phyloP scores from a whole-genome alignment of 2,888 invertebrate genomes.

The Rhamphomyia laevipes region DNA sequence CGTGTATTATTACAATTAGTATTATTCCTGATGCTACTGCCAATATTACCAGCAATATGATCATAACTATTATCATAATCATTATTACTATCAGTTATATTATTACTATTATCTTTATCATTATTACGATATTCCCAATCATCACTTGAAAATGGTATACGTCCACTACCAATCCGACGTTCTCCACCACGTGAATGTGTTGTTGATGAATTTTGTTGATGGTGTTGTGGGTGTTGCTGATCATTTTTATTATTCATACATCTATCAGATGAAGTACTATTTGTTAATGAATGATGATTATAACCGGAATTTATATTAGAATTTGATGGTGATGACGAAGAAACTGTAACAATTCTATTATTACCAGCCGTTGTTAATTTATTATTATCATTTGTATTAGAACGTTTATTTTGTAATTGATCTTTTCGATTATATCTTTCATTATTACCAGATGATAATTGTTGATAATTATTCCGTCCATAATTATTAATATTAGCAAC shows the following conservation, averaged over 20 bases:
- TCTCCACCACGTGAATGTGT: constrained; percentile 19
- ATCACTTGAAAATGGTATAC: constrained; percentile 55
- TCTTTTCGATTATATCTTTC: too few species aligned
- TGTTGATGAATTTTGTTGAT: not conserved
- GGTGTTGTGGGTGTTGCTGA: not conserved
- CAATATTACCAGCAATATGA: not conserved
- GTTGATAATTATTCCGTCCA: not conserved
- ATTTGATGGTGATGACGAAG: not conserved
- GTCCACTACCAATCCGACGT: constrained; percentile 74
- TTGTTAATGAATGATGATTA: too few species aligned
- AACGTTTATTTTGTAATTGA: too few species aligned
- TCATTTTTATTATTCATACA: too few species aligned
- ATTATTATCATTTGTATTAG: too few species aligned
- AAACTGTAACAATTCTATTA: not conserved
- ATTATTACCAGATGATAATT: not conserved
- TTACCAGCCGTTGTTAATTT: too few species aligned
- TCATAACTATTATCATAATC: not conserved
- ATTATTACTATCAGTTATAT: not conserved
- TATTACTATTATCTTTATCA: constrained; percentile 9
- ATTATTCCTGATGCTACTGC: not conserved
- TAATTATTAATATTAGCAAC: too few species aligned
- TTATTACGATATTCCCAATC: constrained; percentile 39
- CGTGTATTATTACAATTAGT: constrained; percentile 6
- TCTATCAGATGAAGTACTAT: not conserved
- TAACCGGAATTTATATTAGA: too few species aligned